Evolutionary conservation across 2,113 vertebrate genomes (phyloP).

Genomic region (Neogale vison): DNA sequence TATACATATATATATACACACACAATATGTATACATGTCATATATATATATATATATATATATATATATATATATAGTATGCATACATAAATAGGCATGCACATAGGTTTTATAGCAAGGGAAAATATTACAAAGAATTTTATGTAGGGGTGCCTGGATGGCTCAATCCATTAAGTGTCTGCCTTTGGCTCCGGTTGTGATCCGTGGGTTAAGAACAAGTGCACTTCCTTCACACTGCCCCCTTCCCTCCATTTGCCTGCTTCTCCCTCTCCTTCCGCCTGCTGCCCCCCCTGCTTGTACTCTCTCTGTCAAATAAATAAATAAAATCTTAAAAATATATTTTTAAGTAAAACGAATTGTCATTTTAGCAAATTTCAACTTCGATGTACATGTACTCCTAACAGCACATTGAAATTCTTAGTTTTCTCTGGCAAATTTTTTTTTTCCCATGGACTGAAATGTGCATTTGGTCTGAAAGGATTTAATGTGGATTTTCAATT

Average conservation of each 20-base stretch:
- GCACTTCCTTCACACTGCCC: too few species aligned
- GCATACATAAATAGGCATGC: not conserved
- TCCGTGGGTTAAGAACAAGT: too few species aligned
- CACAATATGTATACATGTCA: too few species aligned
- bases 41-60: too few species aligned
- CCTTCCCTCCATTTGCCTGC: too few species aligned
- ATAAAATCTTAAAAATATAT: not conserved
- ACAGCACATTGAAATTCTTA: not conserved
- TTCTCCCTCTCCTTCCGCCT: too few species aligned
- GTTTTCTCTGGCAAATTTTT: not conserved
- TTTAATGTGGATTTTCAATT: conserved; percentile 6
- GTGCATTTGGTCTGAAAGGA: not conserved
- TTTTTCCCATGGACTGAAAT: not conserved
- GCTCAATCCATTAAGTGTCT: not conserved
- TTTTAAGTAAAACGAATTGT: not conserved
- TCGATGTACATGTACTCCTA: not conserved
- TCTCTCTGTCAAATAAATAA: too few species aligned
- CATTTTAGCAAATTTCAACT: not conserved
- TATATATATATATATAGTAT: not conserved
- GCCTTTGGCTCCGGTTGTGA: not conserved
- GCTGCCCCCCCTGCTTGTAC: too few species aligned
- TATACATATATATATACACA: too few species aligned
- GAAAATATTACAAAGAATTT: not conserved
- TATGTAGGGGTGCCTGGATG: not conserved
- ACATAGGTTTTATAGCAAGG: not conserved